Evolutionary conservation across 2,797 vertebrate genomes (phyloP).

Genomic region (Morus bassanus): DNA sequence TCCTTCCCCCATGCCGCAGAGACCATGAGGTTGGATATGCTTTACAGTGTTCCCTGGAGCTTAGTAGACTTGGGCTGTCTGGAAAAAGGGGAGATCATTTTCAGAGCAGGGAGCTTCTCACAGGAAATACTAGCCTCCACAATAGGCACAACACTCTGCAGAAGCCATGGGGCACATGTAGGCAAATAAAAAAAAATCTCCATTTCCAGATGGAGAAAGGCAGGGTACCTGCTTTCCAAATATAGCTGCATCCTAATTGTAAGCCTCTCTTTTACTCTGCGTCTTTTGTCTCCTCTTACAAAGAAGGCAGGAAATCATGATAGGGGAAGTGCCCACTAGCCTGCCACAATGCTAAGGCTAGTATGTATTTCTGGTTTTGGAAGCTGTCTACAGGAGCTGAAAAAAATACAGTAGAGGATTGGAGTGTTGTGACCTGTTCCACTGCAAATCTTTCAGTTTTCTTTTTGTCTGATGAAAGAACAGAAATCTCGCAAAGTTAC

Average conservation of each 20-base stretch:
- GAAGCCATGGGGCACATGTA: background rate
- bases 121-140: background rate
- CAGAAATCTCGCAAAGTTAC: background rate
- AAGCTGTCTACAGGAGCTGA: background rate
- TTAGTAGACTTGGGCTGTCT: background rate
- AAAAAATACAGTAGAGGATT: background rate
- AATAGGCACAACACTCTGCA: background rate
- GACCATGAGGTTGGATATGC: background rate
- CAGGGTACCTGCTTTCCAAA: background rate
- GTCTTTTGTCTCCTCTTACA: background rate
- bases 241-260: background rate
- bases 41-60: background rate
- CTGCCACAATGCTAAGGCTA: background rate
- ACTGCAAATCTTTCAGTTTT: background rate
- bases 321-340: background rate
- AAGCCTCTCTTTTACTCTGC: background rate
- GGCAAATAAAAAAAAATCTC: background rate
- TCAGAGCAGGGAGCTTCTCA: background rate
- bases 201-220: background rate
- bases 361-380: background rate
- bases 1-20: background rate
- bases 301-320: background rate
- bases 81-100: background rate
- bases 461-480: background rate
- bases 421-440: background rate